Evolutionary conservation across 2,888 invertebrate genomes (phyloP).

Genomic region (Agonopterix arenella): DNA sequence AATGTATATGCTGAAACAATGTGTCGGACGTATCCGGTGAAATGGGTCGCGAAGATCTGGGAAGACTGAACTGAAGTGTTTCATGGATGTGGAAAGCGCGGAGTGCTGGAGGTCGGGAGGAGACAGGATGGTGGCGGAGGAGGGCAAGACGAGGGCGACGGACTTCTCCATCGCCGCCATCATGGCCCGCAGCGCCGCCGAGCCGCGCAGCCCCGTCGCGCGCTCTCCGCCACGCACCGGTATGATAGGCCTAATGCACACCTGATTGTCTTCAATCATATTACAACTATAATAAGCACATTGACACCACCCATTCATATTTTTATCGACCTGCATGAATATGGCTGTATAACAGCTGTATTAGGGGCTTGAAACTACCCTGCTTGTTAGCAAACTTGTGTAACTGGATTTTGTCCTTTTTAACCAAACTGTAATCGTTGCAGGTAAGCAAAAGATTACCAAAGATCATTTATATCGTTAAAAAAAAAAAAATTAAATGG

Average conservation of each 20-base stretch:
- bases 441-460: too few relatives aligned
- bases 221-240: constrained; percentile 61
- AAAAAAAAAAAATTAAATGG: too few relatives aligned
- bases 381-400: too few relatives aligned
- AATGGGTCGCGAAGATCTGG: constrained; percentile 34
- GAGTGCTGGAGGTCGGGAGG: constrained; percentile 58
- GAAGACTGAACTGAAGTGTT: constrained; percentile 39
- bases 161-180: constrained; percentile 98
- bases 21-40: constrained; percentile 53
- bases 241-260: constrained; percentile 47
- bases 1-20: constrained; percentile 25
- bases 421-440: too few relatives aligned
- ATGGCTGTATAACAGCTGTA: too few relatives aligned
- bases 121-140: constrained; percentile 70
- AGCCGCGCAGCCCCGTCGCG: constrained; percentile 65
- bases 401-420: too few relatives aligned
- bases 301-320: too few relatives aligned
- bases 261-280: too few relatives aligned
- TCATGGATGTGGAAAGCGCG: constrained; percentile 70
- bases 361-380: too few relatives aligned
- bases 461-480: too few relatives aligned
- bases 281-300: too few relatives aligned
- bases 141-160: constrained; percentile 81
- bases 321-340: too few relatives aligned
- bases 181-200: constrained; percentile 83